A percentile compares a stretch with the other conserved stretches of the same genome.
These are phyloP conservation scores for Tachysurus fulvidraco DNA, from an alignment of 2,113 vertebrate genomes.

Conservation along the genomic window DNA sequence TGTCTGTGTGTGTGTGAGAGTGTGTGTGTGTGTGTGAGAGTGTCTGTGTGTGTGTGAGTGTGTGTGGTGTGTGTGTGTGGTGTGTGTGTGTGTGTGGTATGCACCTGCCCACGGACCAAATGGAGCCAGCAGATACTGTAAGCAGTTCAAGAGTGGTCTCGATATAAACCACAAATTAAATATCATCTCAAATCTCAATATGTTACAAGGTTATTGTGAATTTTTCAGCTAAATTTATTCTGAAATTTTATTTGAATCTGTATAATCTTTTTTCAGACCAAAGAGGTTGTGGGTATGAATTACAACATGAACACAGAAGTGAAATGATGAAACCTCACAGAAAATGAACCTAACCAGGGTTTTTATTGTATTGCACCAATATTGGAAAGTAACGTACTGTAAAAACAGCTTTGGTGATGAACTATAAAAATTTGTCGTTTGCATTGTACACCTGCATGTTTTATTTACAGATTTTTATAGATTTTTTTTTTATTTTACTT, in stretches of 20 bases:
- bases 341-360: not conserved
- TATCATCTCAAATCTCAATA: not conserved
- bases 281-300: not conserved
- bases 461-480: not conserved
- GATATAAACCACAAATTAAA: conserved; percentile 2
- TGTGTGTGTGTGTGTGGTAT: not conserved
- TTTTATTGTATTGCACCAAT: conserved; percentile 7
- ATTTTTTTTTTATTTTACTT: too few relatives aligned
- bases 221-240: not conserved
- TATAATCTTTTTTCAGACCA: not conserved
- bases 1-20: not conserved
- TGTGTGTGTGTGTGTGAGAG: not conserved
- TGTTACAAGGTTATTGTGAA: not conserved
- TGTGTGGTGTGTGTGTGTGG: conserved; percentile 1
- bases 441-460: not conserved
- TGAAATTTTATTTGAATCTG: not conserved
- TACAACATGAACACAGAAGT: not conserved
- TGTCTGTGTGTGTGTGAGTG: too few relatives aligned
- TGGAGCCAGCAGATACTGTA: conserved; percentile 8
- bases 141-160: conserved; percentile 11
- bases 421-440: too few relatives aligned
- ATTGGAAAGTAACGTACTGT: not conserved
- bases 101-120: conserved; percentile 34
- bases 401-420: not conserved
- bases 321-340: not conserved